Evolutionary conservation across 2,888 invertebrate species (phyloP).

Genomic region (Desoria tigrina): DNA sequence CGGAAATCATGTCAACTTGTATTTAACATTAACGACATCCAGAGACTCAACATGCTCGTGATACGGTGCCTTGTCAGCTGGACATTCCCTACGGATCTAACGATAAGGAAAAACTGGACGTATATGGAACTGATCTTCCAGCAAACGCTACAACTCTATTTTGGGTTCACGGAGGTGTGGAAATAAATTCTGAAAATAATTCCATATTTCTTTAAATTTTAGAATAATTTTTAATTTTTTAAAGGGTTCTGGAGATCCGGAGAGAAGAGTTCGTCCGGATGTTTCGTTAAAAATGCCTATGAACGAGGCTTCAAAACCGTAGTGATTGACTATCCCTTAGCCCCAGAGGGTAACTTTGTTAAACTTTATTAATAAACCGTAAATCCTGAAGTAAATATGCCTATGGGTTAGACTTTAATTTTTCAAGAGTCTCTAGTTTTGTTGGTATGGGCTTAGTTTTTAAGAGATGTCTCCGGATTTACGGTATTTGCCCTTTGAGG

Average conservation of each 20-base stretch:
- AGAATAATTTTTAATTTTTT: background rate
- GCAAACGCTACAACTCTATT: conserved; percentile 13
- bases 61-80: conserved; percentile 16
- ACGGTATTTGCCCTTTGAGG: no score
- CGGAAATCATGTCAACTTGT: no score
- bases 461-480: no score
- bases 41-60: conserved; percentile 20
- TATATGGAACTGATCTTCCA: conserved; percentile 28
- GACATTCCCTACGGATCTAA: conserved; percentile 66
- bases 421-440: no score
- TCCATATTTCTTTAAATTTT: no score
- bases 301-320: conserved; percentile 15
- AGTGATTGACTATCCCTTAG: conserved; percentile 26
- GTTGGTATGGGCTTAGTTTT: no score
- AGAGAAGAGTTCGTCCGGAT: conserved; percentile 18
- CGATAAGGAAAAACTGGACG: conserved; percentile 63
- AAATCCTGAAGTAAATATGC: no score
- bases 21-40: no score
- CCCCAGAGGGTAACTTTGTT: conserved; percentile 16
- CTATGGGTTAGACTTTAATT: no score
- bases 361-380: background rate
- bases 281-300: conserved; percentile 9
- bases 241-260: conserved; percentile 1
- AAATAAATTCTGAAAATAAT: conserved; percentile 7
- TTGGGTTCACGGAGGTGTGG: conserved; percentile 26